Evolutionary conservation across 1,140 invertebrate species (phyloP).

Genomic region (Holcopasites calliopsidis): DNA sequence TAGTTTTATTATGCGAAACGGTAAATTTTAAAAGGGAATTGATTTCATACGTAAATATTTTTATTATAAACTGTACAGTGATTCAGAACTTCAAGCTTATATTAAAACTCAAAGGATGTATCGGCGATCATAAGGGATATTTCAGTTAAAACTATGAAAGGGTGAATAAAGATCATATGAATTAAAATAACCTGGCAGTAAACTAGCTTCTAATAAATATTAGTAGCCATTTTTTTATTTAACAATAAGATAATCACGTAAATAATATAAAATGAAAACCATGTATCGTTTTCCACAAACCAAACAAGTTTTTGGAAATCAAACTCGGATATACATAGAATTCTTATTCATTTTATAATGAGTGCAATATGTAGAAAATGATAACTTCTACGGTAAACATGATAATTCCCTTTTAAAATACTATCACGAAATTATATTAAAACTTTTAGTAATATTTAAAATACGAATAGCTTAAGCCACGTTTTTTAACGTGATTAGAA

Average conservation of each 20-base stretch:
- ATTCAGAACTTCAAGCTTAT: not conserved
- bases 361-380: not conserved
- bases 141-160: not conserved
- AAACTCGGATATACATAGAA: not conserved
- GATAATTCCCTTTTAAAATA: not conserved
- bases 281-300: not conserved
- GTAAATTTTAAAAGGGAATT: not conserved
- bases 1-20: not conserved
- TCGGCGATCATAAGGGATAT: not conserved
- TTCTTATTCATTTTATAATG: slow-evolving; percentile 4
- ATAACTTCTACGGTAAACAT: not conserved
- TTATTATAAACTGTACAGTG: slow-evolving; percentile 8
- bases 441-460: not conserved
- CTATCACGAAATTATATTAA: not conserved
- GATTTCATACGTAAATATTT: not conserved
- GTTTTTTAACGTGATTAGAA: not conserved
- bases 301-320: not conserved
- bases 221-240: not conserved
- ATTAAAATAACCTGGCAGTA: slow-evolving; percentile 13
- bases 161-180: not conserved
- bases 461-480: not conserved
- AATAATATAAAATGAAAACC: slow-evolving; percentile 9
- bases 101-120: not conserved
- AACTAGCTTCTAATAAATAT: not conserved
- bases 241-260: not conserved